Conservation (phyloP, 1,140 invertebrate genomes). For the Plodia interpunctella region DNA sequence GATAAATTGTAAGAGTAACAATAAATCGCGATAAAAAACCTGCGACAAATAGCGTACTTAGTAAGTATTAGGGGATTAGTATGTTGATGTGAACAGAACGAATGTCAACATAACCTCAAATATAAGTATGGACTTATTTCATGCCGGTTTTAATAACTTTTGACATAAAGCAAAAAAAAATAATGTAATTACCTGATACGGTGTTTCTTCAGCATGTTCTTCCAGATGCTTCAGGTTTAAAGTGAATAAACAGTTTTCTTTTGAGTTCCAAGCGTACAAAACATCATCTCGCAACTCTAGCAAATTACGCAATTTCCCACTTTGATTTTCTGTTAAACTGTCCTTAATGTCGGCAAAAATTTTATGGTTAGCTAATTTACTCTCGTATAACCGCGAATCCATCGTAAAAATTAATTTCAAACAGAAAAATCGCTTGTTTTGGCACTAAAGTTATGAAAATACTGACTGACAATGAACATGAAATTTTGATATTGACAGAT, state of each 20-base stretch:
- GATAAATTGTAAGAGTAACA: too few relatives aligned
- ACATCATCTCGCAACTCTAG: slow-evolving; percentile 80
- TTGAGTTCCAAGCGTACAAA: slow-evolving; percentile 80
- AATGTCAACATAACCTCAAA: slow-evolving; percentile 34
- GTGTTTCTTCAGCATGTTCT: slow-evolving; percentile 68
- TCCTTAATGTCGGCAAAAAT: slow-evolving; percentile 79
- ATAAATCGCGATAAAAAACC: too few relatives aligned
- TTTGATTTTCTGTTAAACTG: slow-evolving; percentile 70
- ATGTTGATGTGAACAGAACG: not conserved
- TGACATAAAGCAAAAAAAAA: not conserved
- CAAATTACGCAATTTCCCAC: slow-evolving; percentile 80
- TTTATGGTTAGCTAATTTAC: slow-evolving; percentile 77
- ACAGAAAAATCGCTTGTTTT: not conserved
- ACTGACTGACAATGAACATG: not conserved
- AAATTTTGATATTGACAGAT: not conserved
- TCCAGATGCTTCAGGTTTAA: slow-evolving; percentile 79
- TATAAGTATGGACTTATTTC: not conserved
- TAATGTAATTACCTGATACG: slow-evolving; percentile 77
- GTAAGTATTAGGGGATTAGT: not conserved
- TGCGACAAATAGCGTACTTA: too few relatives aligned
- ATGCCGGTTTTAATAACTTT: slow-evolving; percentile 5
- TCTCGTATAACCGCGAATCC: slow-evolving; percentile 77
- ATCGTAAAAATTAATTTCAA: slow-evolving; percentile 48
- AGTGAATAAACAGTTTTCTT: slow-evolving; percentile 80
- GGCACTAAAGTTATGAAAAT: not conserved